Conservation (phyloP, 2,113 vertebrate species). For the Nycticryphes semicollaris region DNA sequence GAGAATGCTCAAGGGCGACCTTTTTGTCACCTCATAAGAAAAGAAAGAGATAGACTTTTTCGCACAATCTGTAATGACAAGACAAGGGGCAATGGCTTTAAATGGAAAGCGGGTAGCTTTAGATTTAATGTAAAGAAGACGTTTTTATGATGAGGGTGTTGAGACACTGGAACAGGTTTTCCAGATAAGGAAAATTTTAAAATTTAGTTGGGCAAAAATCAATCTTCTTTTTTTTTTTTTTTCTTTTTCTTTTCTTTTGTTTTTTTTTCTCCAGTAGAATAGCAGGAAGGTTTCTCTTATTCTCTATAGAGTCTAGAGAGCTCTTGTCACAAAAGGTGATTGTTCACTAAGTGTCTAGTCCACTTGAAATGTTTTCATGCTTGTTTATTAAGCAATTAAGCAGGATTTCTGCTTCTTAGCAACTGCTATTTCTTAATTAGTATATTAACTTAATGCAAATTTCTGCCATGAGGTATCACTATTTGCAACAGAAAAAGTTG, state of each 20-base stretch:
- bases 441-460: neutral
- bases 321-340: neutral
- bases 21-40: neutral
- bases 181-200: neutral
- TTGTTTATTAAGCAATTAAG: slow-evolving; percentile 18
- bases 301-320: neutral
- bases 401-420: neutral
- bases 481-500: neutral
- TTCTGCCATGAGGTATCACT: neutral
- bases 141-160: neutral
- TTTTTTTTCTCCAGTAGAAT: neutral
- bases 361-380: neutral
- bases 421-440: neutral
- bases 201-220: neutral
- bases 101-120: neutral
- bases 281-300: neutral
- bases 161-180: neutral
- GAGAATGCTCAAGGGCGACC: neutral
- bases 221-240: neutral
- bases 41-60: neutral
- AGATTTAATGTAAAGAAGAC: neutral
- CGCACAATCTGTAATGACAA: neutral
- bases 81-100: neutral
- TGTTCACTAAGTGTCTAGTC: neutral
- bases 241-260: too few species aligned